Evolutionary conservation across 2,888 invertebrate species (phyloP).

Genomic region (Lampropteryx suffumata): DNA sequence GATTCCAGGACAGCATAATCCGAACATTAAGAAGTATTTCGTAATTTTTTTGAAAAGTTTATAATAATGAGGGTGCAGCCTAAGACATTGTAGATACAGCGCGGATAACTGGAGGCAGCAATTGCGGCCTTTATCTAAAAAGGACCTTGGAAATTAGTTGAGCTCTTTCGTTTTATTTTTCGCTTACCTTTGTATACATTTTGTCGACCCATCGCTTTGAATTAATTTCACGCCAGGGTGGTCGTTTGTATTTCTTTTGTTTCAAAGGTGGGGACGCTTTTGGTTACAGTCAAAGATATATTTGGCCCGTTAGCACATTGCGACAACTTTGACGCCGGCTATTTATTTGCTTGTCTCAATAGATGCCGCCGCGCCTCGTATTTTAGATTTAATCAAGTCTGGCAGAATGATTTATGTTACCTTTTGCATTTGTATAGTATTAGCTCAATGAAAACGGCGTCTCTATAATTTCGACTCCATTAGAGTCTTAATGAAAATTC

Average conservation of each 20-base stretch:
- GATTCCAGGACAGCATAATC: constrained; percentile 34
- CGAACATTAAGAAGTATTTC: constrained; percentile 32
- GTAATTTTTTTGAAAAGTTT: constrained; percentile 36
- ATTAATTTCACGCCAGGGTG: constrained; percentile 71
- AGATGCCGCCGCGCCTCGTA: constrained; percentile 65
- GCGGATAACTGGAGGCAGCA: constrained; percentile 58
- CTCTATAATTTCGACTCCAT: constrained; percentile 50
- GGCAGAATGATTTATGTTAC: constrained; percentile 72
- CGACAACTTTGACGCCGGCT: constrained; percentile 69
- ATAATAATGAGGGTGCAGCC: constrained; percentile 35
- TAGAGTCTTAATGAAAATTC: constrained; percentile 42
- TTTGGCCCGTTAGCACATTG: constrained; percentile 72
- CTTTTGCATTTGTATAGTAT: constrained; percentile 55
- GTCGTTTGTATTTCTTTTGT: constrained; percentile 76
- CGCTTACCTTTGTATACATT: constrained; percentile 73
- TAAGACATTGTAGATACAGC: constrained; percentile 39
- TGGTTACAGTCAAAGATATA: constrained; percentile 68
- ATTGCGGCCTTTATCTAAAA: constrained; percentile 63
- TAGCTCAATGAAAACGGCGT: constrained; percentile 53
- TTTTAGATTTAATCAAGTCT: constrained; percentile 77
- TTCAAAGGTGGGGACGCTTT: constrained; percentile 62
- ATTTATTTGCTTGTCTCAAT: constrained; percentile 75
- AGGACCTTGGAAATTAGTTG: constrained; percentile 65
- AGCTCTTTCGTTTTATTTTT: constrained; percentile 69
- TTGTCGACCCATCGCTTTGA: constrained; percentile 72